phyloP scores from a whole-genome alignment of 2,113 vertebrate species.

The Cyanoramphus novaezelandiae region DNA sequence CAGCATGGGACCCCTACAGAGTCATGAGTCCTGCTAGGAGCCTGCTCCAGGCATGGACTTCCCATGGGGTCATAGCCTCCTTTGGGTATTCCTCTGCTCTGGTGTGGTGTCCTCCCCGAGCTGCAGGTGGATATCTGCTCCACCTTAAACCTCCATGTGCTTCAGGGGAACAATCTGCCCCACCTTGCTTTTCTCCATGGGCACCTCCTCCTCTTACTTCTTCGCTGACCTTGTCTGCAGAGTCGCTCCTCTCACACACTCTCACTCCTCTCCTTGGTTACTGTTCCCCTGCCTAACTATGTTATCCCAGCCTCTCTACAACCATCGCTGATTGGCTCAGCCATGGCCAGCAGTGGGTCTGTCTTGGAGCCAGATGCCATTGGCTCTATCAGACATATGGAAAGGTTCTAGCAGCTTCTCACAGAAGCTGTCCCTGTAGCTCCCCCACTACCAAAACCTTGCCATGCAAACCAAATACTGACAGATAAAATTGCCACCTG shows the following conservation, averaged over 20 bases:
- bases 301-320: neutral
- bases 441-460: neutral
- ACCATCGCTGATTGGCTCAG: neutral
- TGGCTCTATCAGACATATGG: fast-evolving
- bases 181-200: neutral
- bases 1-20: neutral
- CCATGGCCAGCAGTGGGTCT: neutral
- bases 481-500: neutral
- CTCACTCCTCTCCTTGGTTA: neutral
- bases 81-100: neutral
- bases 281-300: neutral
- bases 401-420: neutral
- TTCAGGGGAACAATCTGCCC: neutral
- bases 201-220: neutral
- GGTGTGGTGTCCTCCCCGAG: neutral
- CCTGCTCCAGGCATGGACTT: neutral
- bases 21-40: neutral
- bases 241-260: too few species aligned
- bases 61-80: neutral
- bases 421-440: neutral
- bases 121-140: neutral
- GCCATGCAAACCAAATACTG: neutral
- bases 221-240: neutral
- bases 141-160: neutral
- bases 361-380: neutral